Evolutionary conservation across 2,888 invertebrate species (phyloP), one percentile per base, ranked within the genome.

Genomic region (Liopterus haemorrhoidalis): DNA sequence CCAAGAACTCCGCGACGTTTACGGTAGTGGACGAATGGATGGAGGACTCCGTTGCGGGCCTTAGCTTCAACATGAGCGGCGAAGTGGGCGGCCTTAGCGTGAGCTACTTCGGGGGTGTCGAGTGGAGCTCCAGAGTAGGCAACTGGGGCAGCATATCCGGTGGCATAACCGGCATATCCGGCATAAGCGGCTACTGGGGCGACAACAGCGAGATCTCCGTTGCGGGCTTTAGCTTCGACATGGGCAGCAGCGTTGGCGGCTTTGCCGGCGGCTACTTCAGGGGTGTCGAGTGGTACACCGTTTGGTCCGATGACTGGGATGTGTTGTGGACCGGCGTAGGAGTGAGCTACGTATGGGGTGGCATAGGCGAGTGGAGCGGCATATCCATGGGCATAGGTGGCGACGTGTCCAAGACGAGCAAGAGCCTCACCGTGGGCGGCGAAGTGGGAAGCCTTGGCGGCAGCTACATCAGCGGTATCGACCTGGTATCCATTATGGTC

Each of bases 261-360:
- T 57, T 73, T 74, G 43, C 77, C 77, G 52, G 74, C 74, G 47
- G 76, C 75, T 44, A 77, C 77, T 59, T 76, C 77, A 28, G 75
- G 75, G 54, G 75, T 74, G 56, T 74, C 76, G 39, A 74, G 70
- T 45, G 76, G 75, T 53, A 75, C 74, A 8, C 74, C 74, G 55
- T 74, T 72, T 35, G 67, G 71, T 46, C 73, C 75, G 46, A 63
- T 54, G 2, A 62, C 59, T 11, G 66, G 66, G 15, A 59, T 48
- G 39, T 70, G 70, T 54, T 70, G 68, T 11, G 50, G 54, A 46
- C 51, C 54, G 51, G 53, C 49, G 42, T 40, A 30, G 27, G 27
- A n/a, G 40, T 28, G 35, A 36, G 3, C 16, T 19, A 28, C 36
- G 36, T 28, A 35, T 35, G 49, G 18, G n/a, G n/a, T n/a, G n/a